These are phyloP conservation scores for Emmelina monodactyla DNA, from an alignment of 2,888 invertebrate genomes.

Conservation along the genomic window DNA sequence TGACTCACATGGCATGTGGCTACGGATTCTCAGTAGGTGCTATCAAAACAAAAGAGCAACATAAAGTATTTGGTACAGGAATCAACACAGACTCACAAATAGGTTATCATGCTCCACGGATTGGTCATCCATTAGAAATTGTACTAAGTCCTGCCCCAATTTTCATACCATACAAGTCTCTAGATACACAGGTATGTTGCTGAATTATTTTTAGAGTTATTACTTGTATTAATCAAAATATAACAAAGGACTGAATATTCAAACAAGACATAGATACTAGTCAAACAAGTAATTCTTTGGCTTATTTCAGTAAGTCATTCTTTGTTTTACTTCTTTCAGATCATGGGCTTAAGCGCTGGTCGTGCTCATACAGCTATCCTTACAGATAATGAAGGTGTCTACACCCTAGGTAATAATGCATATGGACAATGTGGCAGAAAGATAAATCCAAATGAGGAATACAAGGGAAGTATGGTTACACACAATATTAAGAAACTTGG, in stretches of 20 bases:
- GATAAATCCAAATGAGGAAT: constrained; percentile 79
- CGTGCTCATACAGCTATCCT: constrained; percentile 85
- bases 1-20: constrained; percentile 79
- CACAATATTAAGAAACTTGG: constrained; percentile 72
- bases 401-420: constrained; percentile 88
- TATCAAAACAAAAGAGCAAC: constrained; percentile 69
- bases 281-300: no score
- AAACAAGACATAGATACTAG: no score
- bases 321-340: constrained; percentile 23
- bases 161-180: constrained; percentile 69
- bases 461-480: constrained; percentile 70
- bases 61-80: constrained; percentile 85
- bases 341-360: constrained; percentile 75
- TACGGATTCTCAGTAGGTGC: constrained; percentile 89
- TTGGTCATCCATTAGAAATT: constrained; percentile 71
- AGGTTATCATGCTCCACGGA: constrained; percentile 73
- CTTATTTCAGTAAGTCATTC: no score
- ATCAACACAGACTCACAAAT: constrained; percentile 93
- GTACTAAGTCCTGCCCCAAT: constrained; percentile 77
- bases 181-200: constrained; percentile 60
- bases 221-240: no score
- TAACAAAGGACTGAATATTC: no score
- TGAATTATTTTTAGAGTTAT: no score
- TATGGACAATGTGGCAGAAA: constrained; percentile 93
- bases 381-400: constrained; percentile 81